A percentile compares a stretch with the other conserved stretches of the same genome.
Evolutionary conservation across 2,888 invertebrate species (phyloP).

Genomic region (Hypsopygia costalis): DNA sequence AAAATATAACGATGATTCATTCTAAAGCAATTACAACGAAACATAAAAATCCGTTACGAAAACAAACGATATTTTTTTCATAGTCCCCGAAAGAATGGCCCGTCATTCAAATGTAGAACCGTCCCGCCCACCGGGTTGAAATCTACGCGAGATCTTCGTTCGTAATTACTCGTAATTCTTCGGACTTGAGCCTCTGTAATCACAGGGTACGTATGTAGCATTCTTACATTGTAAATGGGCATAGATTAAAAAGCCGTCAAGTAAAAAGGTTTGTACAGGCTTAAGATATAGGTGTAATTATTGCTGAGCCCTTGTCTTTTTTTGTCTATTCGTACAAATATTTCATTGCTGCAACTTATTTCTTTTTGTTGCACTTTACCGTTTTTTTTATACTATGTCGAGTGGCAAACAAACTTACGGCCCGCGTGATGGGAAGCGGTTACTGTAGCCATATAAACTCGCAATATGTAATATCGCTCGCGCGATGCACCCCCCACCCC

Average conservation of each 20-base stretch:
- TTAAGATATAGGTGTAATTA: too few species aligned
- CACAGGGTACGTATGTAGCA: slow-evolving; percentile 56
- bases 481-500: too few species aligned
- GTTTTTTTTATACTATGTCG: too few species aligned
- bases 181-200: slow-evolving; percentile 48
- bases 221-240: slow-evolving; percentile 29
- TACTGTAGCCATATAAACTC: too few species aligned
- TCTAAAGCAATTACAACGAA: slow-evolving; percentile 7
- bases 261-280: not conserved
- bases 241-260: slow-evolving; percentile 28
- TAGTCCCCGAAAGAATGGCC: slow-evolving; percentile 39
- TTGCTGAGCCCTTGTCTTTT: too few species aligned
- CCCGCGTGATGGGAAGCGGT: too few species aligned
- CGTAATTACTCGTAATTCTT: slow-evolving; percentile 55
- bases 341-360: too few species aligned
- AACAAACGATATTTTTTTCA: slow-evolving; percentile 43
- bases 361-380: too few species aligned
- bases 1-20: too few species aligned
- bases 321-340: too few species aligned
- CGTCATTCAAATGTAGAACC: slow-evolving; percentile 57
- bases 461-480: too few species aligned
- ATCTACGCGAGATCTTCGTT: slow-evolving; percentile 37
- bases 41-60: slow-evolving; percentile 33
- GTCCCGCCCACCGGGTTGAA: slow-evolving; percentile 45
- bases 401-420: too few species aligned